phyloP scores from a whole-genome alignment of 2,113 vertebrate species.

The Tringa solitaria region DNA sequence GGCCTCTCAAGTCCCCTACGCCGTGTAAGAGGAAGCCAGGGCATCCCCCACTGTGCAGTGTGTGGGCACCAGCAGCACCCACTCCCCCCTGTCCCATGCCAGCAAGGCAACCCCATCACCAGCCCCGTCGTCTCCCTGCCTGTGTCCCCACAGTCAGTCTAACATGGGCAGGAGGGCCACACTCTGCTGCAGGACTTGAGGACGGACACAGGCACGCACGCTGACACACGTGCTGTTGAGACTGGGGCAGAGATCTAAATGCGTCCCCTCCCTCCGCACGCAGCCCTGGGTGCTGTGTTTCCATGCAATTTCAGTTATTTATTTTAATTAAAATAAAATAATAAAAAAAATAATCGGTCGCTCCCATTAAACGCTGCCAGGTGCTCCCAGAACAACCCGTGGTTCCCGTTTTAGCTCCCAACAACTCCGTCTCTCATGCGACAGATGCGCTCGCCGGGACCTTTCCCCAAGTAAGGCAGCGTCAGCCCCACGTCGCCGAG shows the following conservation, averaged over 20 bases:
- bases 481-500: neutral
- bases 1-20: accelerated
- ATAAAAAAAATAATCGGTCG: accelerated
- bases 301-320: accelerated
- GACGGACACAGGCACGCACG: neutral
- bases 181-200: neutral
- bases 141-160: accelerated
- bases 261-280: neutral
- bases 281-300: neutral
- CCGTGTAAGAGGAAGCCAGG: neutral
- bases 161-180: accelerated
- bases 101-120: neutral
- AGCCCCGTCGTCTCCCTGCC: neutral
- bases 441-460: conserved; percentile 20
- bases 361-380: neutral
- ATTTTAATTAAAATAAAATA: accelerated
- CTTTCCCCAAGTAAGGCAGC: conserved; percentile 9
- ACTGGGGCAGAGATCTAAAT: neutral
- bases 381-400: conserved; percentile 16
- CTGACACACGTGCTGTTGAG: neutral
- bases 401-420: conserved; percentile 7
- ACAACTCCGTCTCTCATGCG: neutral
- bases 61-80: neutral
- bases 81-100: accelerated
- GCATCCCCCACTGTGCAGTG: accelerated